A percentile compares a stretch with the other conserved stretches of the same genome.
phyloP scores from a whole-genome alignment of 2,888 invertebrate species.

The Hoplodrina blanda region DNA sequence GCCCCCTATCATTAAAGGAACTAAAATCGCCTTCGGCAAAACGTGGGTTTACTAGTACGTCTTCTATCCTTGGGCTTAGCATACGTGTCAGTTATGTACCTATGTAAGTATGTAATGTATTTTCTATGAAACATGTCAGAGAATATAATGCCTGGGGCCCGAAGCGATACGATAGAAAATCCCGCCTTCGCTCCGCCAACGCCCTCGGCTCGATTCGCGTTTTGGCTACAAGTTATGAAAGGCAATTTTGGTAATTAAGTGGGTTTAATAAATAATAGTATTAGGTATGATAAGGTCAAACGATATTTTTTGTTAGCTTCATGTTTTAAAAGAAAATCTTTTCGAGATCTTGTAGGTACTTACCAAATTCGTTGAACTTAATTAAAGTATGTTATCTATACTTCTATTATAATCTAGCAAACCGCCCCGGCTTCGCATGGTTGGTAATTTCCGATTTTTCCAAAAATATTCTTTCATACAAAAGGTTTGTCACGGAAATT shows the following conservation, averaged over 20 bases:
- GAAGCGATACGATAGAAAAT: constrained; percentile 35
- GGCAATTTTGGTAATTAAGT: constrained; percentile 40
- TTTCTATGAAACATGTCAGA: constrained; percentile 49
- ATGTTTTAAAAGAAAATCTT: neutral
- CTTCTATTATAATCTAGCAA: too few species aligned
- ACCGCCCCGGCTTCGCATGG: too few species aligned
- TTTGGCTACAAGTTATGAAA: constrained; percentile 28
- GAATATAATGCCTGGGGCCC: constrained; percentile 31
- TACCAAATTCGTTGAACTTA: too few species aligned
- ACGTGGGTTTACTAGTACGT: constrained; percentile 27
- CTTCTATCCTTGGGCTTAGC: constrained; percentile 35
- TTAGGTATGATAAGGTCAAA: neutral
- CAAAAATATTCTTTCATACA: too few species aligned
- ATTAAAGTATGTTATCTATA: too few species aligned
- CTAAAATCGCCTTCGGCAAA: constrained; percentile 43
- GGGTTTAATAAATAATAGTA: constrained; percentile 4
- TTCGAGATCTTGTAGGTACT: neutral
- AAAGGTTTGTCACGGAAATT: too few species aligned
- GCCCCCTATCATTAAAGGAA: constrained; percentile 40
- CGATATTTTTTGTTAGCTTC: neutral
- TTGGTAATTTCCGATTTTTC: too few species aligned
- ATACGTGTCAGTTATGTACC: constrained; percentile 38
- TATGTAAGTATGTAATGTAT: constrained; percentile 30
- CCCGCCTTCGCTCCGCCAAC: constrained; percentile 15
- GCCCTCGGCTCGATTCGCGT: constrained; percentile 11